Evolutionary conservation across 2,797 vertebrate genomes (phyloP).

Genomic region (Enteromius paludinosus): DNA sequence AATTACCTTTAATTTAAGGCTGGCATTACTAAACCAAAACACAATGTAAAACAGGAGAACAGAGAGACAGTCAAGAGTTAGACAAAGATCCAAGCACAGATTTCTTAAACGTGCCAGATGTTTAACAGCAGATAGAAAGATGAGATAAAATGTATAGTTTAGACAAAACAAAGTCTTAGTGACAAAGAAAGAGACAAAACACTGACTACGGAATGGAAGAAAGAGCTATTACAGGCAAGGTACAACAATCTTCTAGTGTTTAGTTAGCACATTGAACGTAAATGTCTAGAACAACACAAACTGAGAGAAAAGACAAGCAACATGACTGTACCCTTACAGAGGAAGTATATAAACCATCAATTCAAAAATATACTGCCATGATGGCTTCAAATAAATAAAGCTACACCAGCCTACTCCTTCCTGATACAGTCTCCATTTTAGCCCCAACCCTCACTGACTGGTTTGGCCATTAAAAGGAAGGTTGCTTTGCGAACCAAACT

Average conservation of each 20-base stretch:
- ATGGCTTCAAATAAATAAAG: conserved; percentile 45
- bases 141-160: neutral
- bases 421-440: conserved; percentile 20
- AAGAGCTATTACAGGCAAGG: conserved; percentile 29
- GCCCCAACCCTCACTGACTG: conserved; percentile 19
- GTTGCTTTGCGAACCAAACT: conserved; percentile 17
- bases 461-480: conserved; percentile 5
- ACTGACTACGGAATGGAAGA: conserved; percentile 10
- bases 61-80: conserved; percentile 2
- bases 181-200: conserved; percentile 31
- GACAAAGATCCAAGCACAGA: conserved; percentile 31
- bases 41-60: neutral
- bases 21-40: neutral
- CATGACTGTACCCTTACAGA: conserved; percentile 39
- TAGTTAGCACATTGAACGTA: conserved; percentile 15
- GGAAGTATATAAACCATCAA: conserved; percentile 40
- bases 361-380: conserved; percentile 30
- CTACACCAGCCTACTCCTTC: neutral
- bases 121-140: conserved; percentile 37
- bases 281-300: conserved; percentile 21
- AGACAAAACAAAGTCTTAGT: conserved; percentile 19
- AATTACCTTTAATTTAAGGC: neutral
- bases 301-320: conserved; percentile 33
- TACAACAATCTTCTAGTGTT: conserved; percentile 32
- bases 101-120: conserved; percentile 19